These are phyloP conservation scores for Rhagoletis pomonella DNA, from an alignment of 1,140 invertebrate genomes.

Conservation along the genomic window DNA sequence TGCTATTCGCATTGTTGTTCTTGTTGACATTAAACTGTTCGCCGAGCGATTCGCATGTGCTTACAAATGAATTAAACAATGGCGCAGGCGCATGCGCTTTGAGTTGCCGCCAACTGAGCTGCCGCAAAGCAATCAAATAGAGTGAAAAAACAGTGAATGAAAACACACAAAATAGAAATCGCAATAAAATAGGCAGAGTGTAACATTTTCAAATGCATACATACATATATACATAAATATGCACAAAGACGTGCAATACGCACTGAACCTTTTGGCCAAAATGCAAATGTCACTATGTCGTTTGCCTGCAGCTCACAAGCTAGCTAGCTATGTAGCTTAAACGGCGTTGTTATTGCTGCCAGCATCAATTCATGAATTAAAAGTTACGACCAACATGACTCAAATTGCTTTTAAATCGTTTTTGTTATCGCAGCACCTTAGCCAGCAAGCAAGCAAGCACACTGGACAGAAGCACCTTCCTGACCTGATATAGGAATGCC, in stretches of 20 bases:
- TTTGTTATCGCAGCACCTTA: too few relatives aligned
- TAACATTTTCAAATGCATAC: not conserved
- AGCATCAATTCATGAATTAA: constrained; percentile 44
- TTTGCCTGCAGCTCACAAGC: not conserved
- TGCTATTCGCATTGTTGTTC: not conserved
- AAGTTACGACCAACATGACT: constrained; percentile 47
- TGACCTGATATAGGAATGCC: constrained; percentile 34
- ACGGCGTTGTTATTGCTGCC: too few relatives aligned
- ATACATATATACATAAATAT: too few relatives aligned
- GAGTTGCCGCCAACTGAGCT: not conserved
- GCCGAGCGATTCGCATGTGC: not conserved
- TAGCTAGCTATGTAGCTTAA: too few relatives aligned
- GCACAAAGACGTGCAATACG: not conserved
- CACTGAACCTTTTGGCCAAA: constrained; percentile 6
- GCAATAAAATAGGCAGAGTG: not conserved
- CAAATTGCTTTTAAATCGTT: constrained; percentile 51
- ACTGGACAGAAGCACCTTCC: constrained; percentile 8
- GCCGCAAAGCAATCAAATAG: not conserved
- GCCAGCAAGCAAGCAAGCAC: not conserved
- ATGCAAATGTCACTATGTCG: constrained; percentile 37
- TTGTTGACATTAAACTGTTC: constrained; percentile 4
- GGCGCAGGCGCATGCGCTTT: not conserved
- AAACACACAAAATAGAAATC: constrained; percentile 5
- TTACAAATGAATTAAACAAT: constrained; percentile 30
- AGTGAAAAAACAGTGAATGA: not conserved